Evolutionary conservation across 2,113 vertebrate genomes (phyloP).

Genomic region (Apodemus speciosus): DNA sequence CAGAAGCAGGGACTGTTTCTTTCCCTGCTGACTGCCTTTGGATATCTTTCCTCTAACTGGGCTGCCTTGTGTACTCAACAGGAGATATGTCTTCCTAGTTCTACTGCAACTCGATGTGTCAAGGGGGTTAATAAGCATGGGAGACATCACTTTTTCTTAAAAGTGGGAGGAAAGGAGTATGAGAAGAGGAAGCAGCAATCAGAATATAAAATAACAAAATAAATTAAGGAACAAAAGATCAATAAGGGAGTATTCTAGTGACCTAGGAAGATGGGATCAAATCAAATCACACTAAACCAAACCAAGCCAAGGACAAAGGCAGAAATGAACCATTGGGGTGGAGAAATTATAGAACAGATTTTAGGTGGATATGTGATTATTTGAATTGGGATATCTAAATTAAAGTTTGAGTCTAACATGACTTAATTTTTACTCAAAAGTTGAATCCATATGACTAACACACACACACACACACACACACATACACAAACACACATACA

Average conservation of each 20-base stretch:
- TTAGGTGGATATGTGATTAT: background rate
- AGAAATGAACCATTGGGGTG: background rate
- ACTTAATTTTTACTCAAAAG: background rate
- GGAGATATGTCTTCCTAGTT: no score
- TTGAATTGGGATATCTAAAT: background rate
- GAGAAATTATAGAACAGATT: background rate
- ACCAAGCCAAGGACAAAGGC: background rate
- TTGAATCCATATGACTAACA: background rate
- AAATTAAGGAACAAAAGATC: background rate
- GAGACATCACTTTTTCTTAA: no score
- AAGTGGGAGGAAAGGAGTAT: no score
- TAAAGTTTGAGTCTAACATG: background rate
- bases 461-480: background rate
- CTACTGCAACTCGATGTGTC: no score
- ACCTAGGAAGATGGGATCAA: background rate
- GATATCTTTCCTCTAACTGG: no score
- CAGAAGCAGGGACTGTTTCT: no score
- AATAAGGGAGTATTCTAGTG: background rate
- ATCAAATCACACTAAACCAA: background rate
- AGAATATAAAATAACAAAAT: no score
- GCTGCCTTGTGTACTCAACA: no score
- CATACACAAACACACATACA: background rate
- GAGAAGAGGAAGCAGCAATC: no score
- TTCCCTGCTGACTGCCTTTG: no score
- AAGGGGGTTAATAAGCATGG: no score